Base-by-base conservation (phyloP, 2,797 vertebrate species). In the Leptodactylus fallax region DNA sequence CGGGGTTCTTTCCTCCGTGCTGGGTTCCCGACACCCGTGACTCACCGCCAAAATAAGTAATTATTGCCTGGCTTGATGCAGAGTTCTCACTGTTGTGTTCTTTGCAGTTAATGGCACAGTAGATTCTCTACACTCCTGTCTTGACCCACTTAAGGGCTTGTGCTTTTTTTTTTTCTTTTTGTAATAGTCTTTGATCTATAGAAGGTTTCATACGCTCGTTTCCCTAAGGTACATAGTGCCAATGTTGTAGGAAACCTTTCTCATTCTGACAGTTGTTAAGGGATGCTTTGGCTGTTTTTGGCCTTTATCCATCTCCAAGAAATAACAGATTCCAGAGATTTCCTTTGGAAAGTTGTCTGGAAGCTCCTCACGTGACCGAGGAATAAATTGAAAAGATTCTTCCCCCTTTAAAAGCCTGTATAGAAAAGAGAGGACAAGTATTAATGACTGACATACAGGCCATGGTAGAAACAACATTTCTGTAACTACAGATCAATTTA, bases 161-260 rank as follows among this genome's bases (percentile, higher is more conserved):
- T 96, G 95, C 95, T 96, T 96, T 87, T 72, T 81, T 58, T 82
- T 19, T 65, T 77, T 60, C 45, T 10, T 58, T 95, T 92, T 84
- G 88, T 92, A 93, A 1, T 49, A 94, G 95, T 95, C 94, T 95
- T 93, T 93, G 91, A 93, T 93, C 91, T 91, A 89, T 63, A 90
- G 92, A 90, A 87, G 91, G 90, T 92, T 94, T 97, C 97, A 99
- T 96, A 99, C 95, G 94, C 98, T 99, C 1, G 98, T 99, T 94
- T 99, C 98, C 93, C 98, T 96, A 90, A 99, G 97, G 94, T 99
- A 99, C 98, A 99, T 99, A 92, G 98, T 99, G 91, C 98, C 98
- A 3, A 99, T 99, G 95, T 97, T 98, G 95, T 99, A 99, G 90
- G 98, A 98, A 91, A 98, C 96, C 92, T 98, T 99, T 92, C 96